Base-by-base conservation (phyloP, 1,140 invertebrate genomes). In the Venturia canescens region DNA sequence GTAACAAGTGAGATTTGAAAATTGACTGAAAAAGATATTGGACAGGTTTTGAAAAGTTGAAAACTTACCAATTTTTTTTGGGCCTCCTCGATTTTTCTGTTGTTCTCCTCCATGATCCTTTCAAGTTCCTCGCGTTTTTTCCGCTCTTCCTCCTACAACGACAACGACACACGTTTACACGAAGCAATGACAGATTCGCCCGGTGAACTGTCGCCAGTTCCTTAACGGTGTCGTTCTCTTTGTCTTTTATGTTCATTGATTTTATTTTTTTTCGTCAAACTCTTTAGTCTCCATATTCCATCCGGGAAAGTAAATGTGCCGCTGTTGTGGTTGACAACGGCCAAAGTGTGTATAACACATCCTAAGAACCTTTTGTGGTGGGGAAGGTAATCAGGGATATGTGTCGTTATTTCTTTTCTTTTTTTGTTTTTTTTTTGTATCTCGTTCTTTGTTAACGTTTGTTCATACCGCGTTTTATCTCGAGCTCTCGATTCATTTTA, bases 21-120 rank as follows among this genome's bases (percentile, higher is more conserved):
- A 29, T n/a, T 81, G n/a, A n/a, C n/a, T n/a, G n/a, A n/a, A n/a
- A n/a, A n/a, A n/a, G n/a, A n/a, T n/a, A n/a, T n/a, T n/a, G n/a
- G n/a, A n/a, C n/a, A n/a, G n/a, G n/a, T n/a, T n/a, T n/a, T n/a
- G n/a, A 44, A 48, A 75, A 31, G 63, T 63, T 0, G 57, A 6
- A 66, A 50, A 90, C 93, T 94, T 93, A 99, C 98, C 95, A 99
- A 93, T 96, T 98, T 98, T 90, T 95, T 95, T 93, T 99, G 98
- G 83, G 98, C 98, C 92, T 98, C 97, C 93, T 99, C 97, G 84
- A 99, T 98, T 94, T 98, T 99, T 92, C 94, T 95, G 94, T 98
- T 98, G 94, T 99, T 99, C 94, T 99, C 98, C 87, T 97, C 97
- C 95, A 99, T 96, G 92, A 99, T 99, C 92, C 95, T 95, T 93